These are phyloP conservation scores for Drosophila teissieri DNA, from an alignment of 1,140 invertebrate species.

Conservation along the genomic window DNA sequence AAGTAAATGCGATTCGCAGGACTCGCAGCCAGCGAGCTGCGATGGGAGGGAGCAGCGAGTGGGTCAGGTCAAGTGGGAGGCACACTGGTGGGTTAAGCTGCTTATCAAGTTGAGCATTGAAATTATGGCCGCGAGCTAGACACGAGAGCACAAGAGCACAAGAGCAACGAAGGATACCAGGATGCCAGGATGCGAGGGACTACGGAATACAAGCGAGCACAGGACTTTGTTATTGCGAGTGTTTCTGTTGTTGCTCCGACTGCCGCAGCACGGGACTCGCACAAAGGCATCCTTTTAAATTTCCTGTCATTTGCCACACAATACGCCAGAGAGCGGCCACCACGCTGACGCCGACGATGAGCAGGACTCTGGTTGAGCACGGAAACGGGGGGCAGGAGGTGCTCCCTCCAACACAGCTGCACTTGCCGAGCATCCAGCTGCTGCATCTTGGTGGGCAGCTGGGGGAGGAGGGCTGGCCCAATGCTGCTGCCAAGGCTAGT, in stretches of 20 bases:
- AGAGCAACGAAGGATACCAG: slow-evolving; percentile 36
- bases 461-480: slow-evolving; percentile 12
- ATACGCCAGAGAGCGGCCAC: slow-evolving; percentile 77
- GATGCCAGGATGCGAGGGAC: slow-evolving; percentile 51
- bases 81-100: slow-evolving; percentile 73
- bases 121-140: slow-evolving; percentile 82
- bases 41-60: slow-evolving; percentile 4
- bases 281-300: slow-evolving; percentile 83
- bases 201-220: slow-evolving; percentile 49
- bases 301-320: slow-evolving; percentile 83
- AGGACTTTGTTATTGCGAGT: slow-evolving; percentile 73
- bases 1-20: slow-evolving; percentile 39
- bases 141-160: slow-evolving; percentile 51
- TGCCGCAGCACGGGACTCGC: slow-evolving; percentile 64
- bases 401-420: slow-evolving; percentile 16
- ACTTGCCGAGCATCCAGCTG: slow-evolving; percentile 39
- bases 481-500: slow-evolving; percentile 31
- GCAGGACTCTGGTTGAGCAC: slow-evolving; percentile 5
- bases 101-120: slow-evolving; percentile 83
- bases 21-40: background rate
- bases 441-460: slow-evolving; percentile 43
- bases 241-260: slow-evolving; percentile 39
- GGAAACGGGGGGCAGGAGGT: background rate
- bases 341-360: slow-evolving; percentile 41
- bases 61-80: slow-evolving; percentile 52